Evolutionary conservation across 2,797 vertebrate genomes (phyloP), one percentile per base, ranked within the genome.

Genomic region (Poecilia wingei): DNA sequence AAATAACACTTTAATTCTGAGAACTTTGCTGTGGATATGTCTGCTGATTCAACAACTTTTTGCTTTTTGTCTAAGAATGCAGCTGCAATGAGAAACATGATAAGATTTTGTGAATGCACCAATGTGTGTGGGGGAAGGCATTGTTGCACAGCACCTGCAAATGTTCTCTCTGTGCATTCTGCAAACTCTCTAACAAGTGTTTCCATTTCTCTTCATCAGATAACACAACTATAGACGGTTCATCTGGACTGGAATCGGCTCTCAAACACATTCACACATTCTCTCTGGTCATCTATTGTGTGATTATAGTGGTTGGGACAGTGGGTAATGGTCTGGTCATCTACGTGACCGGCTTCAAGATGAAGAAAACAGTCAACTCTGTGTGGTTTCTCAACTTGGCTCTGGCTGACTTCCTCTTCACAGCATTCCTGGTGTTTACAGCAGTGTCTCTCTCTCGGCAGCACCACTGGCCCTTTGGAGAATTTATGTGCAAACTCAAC

Each of bases 351-450:
- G 91, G 89, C 51, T 94, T 85, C 88, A 93, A 87, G 81, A 95
- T 95, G 94, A 86, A 92, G 83, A 93, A 41, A 49, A 92, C 91
- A 0, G 92, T 94, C 14, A 93, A 95, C 57, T 86, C 92, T 0
- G 69, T 95, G 6, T 95, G 93, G 92, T 95, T 94, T 85, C 88
- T 96, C 86, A 95, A 95, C 86, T 59, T 96, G 80, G 92, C 94
- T 0, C 22, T 94, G 45, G 94, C 95, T n/a, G 95, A 96, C 84
- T 94, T 95, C 82, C 87, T 95, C 73, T 94, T 94, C n/a, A 92
- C 76, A 0, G 36, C 79, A 28, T 86, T 94, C 79, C 57, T 94
- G 71, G 55, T 94, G 73, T 76, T 95, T 55, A 4, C 16, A 0
- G 92, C 91, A 1, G 12, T 91, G 0, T 71, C 41, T 46, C 0